phyloP scores from a whole-genome alignment of 2,888 invertebrate species.

The Ectropis crepuscularia region DNA sequence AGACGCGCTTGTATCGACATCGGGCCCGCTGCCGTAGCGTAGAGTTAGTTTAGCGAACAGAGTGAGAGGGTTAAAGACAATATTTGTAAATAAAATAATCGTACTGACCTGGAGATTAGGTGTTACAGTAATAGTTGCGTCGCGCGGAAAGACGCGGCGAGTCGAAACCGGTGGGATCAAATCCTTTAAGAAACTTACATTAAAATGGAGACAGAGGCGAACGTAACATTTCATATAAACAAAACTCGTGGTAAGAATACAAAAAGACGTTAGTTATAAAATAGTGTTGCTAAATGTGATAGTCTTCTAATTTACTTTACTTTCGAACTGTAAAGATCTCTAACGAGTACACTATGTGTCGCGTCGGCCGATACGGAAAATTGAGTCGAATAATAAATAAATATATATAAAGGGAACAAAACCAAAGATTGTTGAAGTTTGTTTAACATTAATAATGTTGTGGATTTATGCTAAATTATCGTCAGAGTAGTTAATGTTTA shows the following conservation, averaged over 20 bases:
- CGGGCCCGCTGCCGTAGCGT: slow-evolving; percentile 79
- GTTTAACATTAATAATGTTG: slow-evolving; percentile 83
- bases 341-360: slow-evolving; percentile 70
- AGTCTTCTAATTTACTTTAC: slow-evolving; percentile 82
- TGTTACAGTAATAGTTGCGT: slow-evolving; percentile 71
- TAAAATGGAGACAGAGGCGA: slow-evolving; percentile 73
- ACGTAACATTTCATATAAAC: slow-evolving; percentile 75
- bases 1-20: slow-evolving; percentile 78
- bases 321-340: slow-evolving; percentile 76
- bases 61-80: slow-evolving; percentile 86
- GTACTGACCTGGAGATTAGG: slow-evolving; percentile 80
- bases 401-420: slow-evolving; percentile 88
- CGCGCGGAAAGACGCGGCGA: slow-evolving; percentile 63
- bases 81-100: slow-evolving; percentile 84
- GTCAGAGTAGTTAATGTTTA: slow-evolving; percentile 78
- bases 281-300: slow-evolving; percentile 84
- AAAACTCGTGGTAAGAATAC: slow-evolving; percentile 74
- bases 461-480: slow-evolving; percentile 83
- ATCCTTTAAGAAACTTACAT: slow-evolving; percentile 85
- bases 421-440: slow-evolving; percentile 91
- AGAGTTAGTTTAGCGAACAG: slow-evolving; percentile 82
- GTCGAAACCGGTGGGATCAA: slow-evolving; percentile 85
- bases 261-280: slow-evolving; percentile 80
- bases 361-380: slow-evolving; percentile 71
- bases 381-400: slow-evolving; percentile 64